Base-by-base conservation (phyloP, 2,888 invertebrate genomes). In the Helleia helle region DNA sequence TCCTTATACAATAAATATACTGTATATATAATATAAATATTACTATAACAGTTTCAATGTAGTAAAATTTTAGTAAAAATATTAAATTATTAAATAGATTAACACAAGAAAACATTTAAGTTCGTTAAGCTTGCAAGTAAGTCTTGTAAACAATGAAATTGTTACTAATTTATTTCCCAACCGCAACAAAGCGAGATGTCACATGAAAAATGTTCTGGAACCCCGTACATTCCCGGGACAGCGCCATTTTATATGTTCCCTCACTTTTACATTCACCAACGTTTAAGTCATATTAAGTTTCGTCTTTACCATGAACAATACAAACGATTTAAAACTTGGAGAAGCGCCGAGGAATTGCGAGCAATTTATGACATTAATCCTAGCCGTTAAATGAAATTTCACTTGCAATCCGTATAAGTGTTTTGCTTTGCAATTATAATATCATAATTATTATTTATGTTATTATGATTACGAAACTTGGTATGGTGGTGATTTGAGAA, bases 131-230 rank as follows among this genome's bases (percentile, higher is more conserved):
- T 15, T 7, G 6, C 9, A n/a, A 22, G 61, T 64, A 77, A 80
- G 80, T 77, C 70, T 67, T 66, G 57, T 75, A 77, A 79, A 81
- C 79, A 84, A 74, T 81, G 80, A 77, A 79, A 83, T 79, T 77
- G 83, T 83, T 75, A 80, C 77, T 83, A 81, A 84, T 84, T 83
- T 81, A 77, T 84, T 81, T 76, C 64, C 67, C 73, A 62, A 75
- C 81, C 80, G 60, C 79, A 79, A 81, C 83, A 84, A 83, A 81
- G 83, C 76, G 80, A 71, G 72, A 77, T 75, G 81, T 81, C 83
- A 72, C 79, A 66, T 81, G 83, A 84, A 83, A 84, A 83, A 83
- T 81, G 71, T 69, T 65, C 15, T 15, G 9, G 24, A 41, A 25
- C 25, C 58, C 60, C 64, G 64, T 70, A 69, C 80, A 80, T 81